phyloP scores from a whole-genome alignment of 2,888 invertebrate species.

The Synanthedon formicaeformis region DNA sequence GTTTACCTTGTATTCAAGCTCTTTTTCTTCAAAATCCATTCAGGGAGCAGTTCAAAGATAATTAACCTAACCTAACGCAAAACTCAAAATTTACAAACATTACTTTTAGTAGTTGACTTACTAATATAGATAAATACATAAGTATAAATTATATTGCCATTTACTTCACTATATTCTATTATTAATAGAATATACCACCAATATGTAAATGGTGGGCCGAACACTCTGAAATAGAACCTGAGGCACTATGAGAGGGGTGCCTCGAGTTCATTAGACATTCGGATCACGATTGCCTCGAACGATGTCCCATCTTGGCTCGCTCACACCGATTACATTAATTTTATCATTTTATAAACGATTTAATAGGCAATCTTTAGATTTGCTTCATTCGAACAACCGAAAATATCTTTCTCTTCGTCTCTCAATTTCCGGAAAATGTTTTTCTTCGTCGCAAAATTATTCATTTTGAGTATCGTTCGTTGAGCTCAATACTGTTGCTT shows the following conservation, averaged over 20 bases:
- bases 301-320: constrained; percentile 63
- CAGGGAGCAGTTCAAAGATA: no score
- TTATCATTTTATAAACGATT: constrained; percentile 66
- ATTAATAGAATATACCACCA: constrained; percentile 12
- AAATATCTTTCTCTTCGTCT: constrained; percentile 9
- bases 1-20: no score
- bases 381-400: constrained; percentile 33
- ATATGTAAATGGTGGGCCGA: constrained; percentile 58
- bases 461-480: constrained; percentile 12
- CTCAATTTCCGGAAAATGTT: constrained; percentile 3
- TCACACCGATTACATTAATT: constrained; percentile 66
- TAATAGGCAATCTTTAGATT: constrained; percentile 60
- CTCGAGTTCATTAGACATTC: constrained; percentile 55
- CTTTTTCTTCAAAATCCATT: no score
- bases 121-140: no score
- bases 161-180: no score
- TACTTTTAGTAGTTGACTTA: no score
- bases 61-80: no score
- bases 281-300: constrained; percentile 58
- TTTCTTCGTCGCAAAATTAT: constrained; percentile 9
- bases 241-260: constrained; percentile 27
- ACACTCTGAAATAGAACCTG: constrained; percentile 26
- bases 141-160: no score
- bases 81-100: no score
- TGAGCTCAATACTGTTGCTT: constrained; percentile 27